Percentiles rank a stretch among this genome's conserved stretches.
phyloP scores from a whole-genome alignment of 2,797 vertebrate species.

The Tangara arthus region DNA sequence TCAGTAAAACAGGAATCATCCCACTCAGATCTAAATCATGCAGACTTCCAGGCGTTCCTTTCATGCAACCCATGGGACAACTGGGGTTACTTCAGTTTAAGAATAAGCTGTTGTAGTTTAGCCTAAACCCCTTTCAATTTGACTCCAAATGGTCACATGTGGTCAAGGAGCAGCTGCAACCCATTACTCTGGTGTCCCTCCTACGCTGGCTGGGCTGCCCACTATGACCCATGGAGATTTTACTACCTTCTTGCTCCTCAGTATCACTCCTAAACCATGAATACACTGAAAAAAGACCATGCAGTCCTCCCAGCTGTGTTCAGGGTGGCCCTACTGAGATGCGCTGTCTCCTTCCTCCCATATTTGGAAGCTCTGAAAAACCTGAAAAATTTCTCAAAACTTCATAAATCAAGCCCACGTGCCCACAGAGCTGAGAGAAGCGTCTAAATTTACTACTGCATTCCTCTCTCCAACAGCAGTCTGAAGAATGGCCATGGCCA shows the following conservation, averaged over 20 bases:
- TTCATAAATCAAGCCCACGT: background rate
- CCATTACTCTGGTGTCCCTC: background rate
- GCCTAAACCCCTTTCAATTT: accelerated
- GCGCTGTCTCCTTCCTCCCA: background rate
- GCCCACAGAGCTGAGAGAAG: background rate
- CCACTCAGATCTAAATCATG: background rate
- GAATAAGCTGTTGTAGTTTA: background rate
- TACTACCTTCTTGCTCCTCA: background rate
- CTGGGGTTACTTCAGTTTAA: background rate
- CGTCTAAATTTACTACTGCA: background rate
- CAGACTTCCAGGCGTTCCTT: background rate
- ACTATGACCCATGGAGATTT: accelerated
- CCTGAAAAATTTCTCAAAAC: background rate
- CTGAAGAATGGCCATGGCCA: background rate
- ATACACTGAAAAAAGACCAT: accelerated
- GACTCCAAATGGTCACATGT: background rate
- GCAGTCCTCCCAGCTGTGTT: accelerated
- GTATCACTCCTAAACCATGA: background rate
- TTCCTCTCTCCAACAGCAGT: background rate
- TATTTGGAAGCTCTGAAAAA: background rate
- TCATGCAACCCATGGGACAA: background rate
- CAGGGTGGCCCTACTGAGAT: background rate
- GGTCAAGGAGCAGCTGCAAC: background rate
- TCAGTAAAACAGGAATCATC: background rate
- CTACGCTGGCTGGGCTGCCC: background rate